A percentile compares a stretch with the other conserved stretches of the same genome.
Conservation (phyloP, 2,113 vertebrate genomes). For the Chroicocephalus ridibundus region DNA sequence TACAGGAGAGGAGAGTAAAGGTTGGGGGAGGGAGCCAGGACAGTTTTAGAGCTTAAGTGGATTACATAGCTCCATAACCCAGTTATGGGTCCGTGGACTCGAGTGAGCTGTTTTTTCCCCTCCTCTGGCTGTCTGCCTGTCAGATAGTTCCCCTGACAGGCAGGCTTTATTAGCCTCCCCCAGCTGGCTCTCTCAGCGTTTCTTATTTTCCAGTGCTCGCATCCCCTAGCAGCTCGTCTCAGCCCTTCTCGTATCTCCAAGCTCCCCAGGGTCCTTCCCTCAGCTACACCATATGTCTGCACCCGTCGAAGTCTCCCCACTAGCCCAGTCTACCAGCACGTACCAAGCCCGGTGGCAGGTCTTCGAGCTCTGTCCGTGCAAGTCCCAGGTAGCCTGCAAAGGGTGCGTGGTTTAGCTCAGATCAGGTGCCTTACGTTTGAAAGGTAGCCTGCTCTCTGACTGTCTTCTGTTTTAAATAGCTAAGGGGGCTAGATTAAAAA, state of each 20-base stretch:
- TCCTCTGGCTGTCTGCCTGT: conserved; percentile 62
- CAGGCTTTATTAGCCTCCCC: conserved; percentile 58
- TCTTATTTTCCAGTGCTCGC: conserved; percentile 36
- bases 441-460: not conserved
- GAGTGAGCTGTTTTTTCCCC: conserved; percentile 49
- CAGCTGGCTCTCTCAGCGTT: conserved; percentile 28
- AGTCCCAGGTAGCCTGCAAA: not conserved
- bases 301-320: not conserved
- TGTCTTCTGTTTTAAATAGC: not conserved
- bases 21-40: conserved; percentile 54
- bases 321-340: not conserved
- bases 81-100: conserved; percentile 40
- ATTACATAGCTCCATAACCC: conserved; percentile 68
- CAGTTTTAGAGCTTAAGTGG: conserved; percentile 69
- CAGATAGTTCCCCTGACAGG: conserved; percentile 51
- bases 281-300: not conserved
- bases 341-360: not conserved
- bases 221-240: not conserved
- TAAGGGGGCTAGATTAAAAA: not conserved
- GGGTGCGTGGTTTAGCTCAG: not conserved
- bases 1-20: conserved; percentile 41
- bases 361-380: not conserved
- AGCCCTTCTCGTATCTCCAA: not conserved
- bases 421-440: not conserved
- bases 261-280: not conserved